phyloP scores from a whole-genome alignment of 2,113 vertebrate species.

The Axis porcinus region DNA sequence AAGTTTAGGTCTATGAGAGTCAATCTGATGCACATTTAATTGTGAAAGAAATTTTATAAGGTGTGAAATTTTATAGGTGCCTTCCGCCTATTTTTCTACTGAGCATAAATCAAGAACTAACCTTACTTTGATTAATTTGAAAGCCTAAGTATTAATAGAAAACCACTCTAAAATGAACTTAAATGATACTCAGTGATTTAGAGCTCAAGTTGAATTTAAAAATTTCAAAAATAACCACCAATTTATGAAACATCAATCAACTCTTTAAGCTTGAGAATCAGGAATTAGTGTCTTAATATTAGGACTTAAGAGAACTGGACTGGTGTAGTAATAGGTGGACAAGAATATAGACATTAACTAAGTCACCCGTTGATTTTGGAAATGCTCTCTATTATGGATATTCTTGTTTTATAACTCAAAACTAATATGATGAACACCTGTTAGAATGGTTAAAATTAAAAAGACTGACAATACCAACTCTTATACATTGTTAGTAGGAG shows the following conservation, averaged over 20 bases:
- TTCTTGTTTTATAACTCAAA: constrained; percentile 11
- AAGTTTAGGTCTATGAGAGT: not conserved
- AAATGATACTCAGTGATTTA: not conserved
- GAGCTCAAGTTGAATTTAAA: not conserved
- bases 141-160: not conserved
- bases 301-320: not conserved
- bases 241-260: not conserved
- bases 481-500: not conserved
- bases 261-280: not conserved
- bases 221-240: not conserved
- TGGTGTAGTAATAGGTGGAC: not conserved
- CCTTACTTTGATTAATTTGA: not conserved
- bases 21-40: not conserved
- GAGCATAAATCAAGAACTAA: not conserved
- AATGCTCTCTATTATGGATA: not conserved
- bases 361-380: not conserved
- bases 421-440: not conserved
- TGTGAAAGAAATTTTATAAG: not conserved
- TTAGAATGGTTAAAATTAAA: not conserved
- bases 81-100: not conserved
- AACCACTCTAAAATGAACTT: not conserved
- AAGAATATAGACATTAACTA: not conserved
- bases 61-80: too few species aligned
- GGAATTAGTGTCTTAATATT: not conserved
- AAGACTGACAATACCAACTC: not conserved